These are phyloP conservation scores for Vidua macroura DNA, from an alignment of 2,113 vertebrate species.

Conservation along the genomic window DNA sequence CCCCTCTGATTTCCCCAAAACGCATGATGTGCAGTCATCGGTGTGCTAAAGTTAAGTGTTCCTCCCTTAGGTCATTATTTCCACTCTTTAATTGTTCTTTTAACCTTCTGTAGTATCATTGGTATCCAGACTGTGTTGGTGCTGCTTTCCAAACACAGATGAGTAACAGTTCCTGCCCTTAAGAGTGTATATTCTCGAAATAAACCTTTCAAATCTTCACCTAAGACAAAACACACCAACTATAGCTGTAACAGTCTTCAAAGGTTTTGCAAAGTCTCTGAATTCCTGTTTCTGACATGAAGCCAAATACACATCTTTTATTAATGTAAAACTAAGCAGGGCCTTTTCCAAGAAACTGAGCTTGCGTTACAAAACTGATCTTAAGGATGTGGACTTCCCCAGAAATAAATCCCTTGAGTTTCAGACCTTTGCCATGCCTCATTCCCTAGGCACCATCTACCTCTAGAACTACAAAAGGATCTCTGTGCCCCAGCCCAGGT, in stretches of 20 bases:
- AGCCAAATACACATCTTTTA: constrained; percentile 27
- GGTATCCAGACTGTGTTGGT: constrained; percentile 29
- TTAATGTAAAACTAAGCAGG: not conserved
- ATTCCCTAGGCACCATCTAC: not conserved
- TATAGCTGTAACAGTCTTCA: constrained; percentile 22
- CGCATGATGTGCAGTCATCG: rapidly evolving
- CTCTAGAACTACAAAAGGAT: not conserved
- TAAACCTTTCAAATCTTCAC: constrained; percentile 50
- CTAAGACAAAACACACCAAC: constrained; percentile 49
- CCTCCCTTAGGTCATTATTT: constrained; percentile 56
- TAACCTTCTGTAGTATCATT: constrained; percentile 45
- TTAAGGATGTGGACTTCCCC: not conserved
- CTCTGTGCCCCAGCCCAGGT: not conserved
- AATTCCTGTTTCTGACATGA: constrained; percentile 27
- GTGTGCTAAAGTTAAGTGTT: constrained; percentile 14
- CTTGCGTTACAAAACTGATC: not conserved
- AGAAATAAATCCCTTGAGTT: not conserved
- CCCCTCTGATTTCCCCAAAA: not conserved
- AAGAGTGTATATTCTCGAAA: constrained; percentile 30
- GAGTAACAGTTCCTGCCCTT: constrained; percentile 68
- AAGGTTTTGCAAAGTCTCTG: constrained; percentile 13
- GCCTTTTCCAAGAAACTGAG: not conserved
- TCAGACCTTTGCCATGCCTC: not conserved
- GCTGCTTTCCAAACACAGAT: constrained; percentile 56
- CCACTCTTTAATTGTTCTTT: constrained; percentile 63